Conservation (phyloP, 1,140 invertebrate species). For the Mamestra configurata region DNA sequence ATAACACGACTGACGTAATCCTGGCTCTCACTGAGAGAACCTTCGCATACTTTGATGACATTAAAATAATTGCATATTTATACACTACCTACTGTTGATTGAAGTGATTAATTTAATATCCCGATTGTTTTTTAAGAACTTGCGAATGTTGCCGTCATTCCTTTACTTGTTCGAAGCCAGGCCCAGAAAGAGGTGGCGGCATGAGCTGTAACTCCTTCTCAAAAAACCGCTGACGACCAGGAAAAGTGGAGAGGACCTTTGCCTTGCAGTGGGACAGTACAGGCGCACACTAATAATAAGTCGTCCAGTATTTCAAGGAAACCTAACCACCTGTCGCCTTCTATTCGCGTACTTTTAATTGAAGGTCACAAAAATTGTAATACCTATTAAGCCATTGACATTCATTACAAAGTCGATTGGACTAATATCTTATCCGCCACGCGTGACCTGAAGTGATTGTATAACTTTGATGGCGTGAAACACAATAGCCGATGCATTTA, state of each 20-base stretch:
- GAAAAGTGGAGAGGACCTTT: too few species aligned
- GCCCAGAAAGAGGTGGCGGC: too few species aligned
- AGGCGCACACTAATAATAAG: too few species aligned
- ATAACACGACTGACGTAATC: not conserved
- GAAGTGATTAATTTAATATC: too few species aligned
- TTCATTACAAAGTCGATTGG: constrained; percentile 2
- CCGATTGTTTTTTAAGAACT: too few species aligned
- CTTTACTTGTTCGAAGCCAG: too few species aligned
- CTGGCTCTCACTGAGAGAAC: not conserved
- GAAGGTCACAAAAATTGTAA: not conserved
- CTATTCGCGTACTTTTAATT: not conserved
- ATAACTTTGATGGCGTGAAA: not conserved
- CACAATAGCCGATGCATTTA: constrained; percentile 15
- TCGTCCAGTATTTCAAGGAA: too few species aligned
- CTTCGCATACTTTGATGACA: not conserved
- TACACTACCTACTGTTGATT: not conserved
- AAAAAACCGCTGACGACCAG: too few species aligned
- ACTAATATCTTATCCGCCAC: constrained; percentile 4
- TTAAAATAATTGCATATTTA: constrained; percentile 1
- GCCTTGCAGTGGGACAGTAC: too few species aligned
- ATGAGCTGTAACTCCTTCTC: too few species aligned
- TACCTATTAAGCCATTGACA: constrained; percentile 6
- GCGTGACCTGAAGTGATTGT: constrained; percentile 19
- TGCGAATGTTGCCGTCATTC: too few species aligned
- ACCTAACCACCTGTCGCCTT: not conserved